Evolutionary conservation across 2,797 vertebrate species (phyloP).

Genomic region (Periophthalmus magnuspinnatus): DNA sequence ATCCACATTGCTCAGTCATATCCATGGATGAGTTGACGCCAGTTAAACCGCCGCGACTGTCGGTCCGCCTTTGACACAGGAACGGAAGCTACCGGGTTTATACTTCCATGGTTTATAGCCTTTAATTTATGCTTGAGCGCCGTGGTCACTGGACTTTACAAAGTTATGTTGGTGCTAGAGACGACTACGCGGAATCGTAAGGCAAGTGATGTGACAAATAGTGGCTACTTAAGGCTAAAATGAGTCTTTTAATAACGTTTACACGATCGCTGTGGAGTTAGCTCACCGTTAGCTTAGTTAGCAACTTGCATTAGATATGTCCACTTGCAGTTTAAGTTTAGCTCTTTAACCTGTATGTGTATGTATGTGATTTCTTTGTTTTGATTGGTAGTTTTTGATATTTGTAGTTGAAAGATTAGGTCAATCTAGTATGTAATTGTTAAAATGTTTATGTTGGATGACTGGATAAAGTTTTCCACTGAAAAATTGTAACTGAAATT

Average conservation of each 20-base stretch:
- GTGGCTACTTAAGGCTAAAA: background rate
- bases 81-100: slow-evolving; percentile 34
- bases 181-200: slow-evolving; percentile 18
- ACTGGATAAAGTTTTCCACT: background rate
- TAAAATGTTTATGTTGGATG: background rate
- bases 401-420: background rate
- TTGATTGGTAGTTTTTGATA: background rate
- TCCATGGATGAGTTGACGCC: too few relatives aligned
- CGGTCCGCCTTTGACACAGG: slow-evolving; percentile 50
- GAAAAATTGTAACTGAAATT: background rate
- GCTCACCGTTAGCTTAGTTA: slow-evolving; percentile 50
- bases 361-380: background rate
- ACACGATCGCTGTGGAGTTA: slow-evolving; percentile 22
- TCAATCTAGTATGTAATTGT: background rate
- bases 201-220: slow-evolving; percentile 13
- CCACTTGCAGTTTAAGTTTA: slow-evolving; percentile 40
- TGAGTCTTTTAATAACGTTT: background rate
- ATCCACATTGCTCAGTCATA: too few relatives aligned
- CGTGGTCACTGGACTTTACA: background rate
- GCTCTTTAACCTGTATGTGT: slow-evolving; percentile 12
- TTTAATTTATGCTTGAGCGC: slow-evolving; percentile 46
- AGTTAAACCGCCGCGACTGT: background rate
- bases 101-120: slow-evolving; percentile 25
- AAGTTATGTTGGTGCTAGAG: slow-evolving; percentile 35
- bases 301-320: slow-evolving; percentile 32